Percentiles rank a stretch among this genome's conserved stretches.
Evolutionary conservation across 2,888 invertebrate genomes (phyloP).

Genomic region (Euzophera pinguis): DNA sequence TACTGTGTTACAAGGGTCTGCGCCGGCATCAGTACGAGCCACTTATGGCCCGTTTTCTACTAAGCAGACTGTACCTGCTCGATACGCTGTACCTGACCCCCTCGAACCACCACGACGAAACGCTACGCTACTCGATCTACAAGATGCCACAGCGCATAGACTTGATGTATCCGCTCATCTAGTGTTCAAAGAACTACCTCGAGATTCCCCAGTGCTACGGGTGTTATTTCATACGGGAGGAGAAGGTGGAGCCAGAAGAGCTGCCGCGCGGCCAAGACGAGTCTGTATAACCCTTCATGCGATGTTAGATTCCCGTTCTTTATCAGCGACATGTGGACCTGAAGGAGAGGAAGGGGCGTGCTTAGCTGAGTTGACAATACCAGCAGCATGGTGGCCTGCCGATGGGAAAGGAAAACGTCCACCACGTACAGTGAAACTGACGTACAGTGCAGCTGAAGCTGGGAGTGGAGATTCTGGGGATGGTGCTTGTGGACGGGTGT

Average conservation of each 20-base stretch:
- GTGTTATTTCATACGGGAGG: slow-evolving; percentile 96
- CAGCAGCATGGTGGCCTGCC: slow-evolving; percentile 94
- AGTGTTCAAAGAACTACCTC: slow-evolving; percentile 91
- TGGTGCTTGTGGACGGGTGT: slow-evolving; percentile 85
- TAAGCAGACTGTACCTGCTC: slow-evolving; percentile 95
- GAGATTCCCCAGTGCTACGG: slow-evolving; percentile 94
- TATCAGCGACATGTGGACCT: slow-evolving; percentile 95
- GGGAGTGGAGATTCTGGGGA: slow-evolving; percentile 83
- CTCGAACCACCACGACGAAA: slow-evolving; percentile 82
- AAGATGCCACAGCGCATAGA: slow-evolving; percentile 85
- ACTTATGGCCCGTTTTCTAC: slow-evolving; percentile 97
- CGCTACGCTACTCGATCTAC: slow-evolving; percentile 78
- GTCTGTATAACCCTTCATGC: slow-evolving; percentile 91
- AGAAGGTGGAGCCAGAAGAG: slow-evolving; percentile 88
- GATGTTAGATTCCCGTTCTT: slow-evolving; percentile 77
- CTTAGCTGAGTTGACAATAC: slow-evolving; percentile 92
- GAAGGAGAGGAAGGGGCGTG: slow-evolving; percentile 96
- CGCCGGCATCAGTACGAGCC: slow-evolving; percentile 94
- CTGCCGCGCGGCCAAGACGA: slow-evolving; percentile 84
- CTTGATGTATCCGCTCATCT: slow-evolving; percentile 96
- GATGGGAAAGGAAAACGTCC: slow-evolving; percentile 82
- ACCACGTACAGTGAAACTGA: slow-evolving; percentile 87
- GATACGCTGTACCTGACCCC: slow-evolving; percentile 92
- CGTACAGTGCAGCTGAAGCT: slow-evolving; percentile 94
- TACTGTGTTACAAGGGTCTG: slow-evolving; percentile 94